phyloP scores from a whole-genome alignment of 2,113 vertebrate genomes.

The Scatophagus argus region DNA sequence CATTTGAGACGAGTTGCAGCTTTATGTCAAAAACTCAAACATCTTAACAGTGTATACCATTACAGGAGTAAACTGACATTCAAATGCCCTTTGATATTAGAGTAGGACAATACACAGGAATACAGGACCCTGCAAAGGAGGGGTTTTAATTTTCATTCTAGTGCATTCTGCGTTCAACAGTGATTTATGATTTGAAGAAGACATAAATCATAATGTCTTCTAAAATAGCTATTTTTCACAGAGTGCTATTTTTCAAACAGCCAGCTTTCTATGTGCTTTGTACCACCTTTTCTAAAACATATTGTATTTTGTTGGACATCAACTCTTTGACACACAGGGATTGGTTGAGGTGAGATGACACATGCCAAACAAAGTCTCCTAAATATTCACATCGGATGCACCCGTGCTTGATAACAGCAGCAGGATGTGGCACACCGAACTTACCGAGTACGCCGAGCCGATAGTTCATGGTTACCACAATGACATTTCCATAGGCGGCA shows the following conservation, averaged over 20 bases:
- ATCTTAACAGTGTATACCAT: slow-evolving; percentile 6
- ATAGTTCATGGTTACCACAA: slow-evolving; percentile 95
- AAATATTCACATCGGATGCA: too few relatives aligned
- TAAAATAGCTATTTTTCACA: not conserved
- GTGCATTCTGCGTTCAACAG: not conserved
- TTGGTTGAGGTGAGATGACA: slow-evolving; percentile 9
- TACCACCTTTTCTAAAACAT: not conserved
- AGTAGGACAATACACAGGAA: not conserved
- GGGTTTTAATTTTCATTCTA: not conserved
- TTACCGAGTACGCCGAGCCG: slow-evolving; percentile 94
- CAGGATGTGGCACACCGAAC: slow-evolving; percentile 43
- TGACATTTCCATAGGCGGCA: slow-evolving; percentile 92
- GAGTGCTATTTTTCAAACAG: not conserved
- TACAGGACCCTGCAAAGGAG: not conserved
- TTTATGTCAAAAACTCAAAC: slow-evolving; percentile 4
- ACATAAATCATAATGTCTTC: not conserved
- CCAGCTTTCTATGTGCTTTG: not conserved
- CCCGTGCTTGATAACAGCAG: not conserved
- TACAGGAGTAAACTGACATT: not conserved
- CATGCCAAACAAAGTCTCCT: not conserved
- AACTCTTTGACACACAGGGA: not conserved
- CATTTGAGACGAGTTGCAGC: not conserved
- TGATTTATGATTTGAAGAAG: slow-evolving; percentile 5
- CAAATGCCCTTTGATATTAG: slow-evolving; percentile 4
- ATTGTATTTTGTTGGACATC: not conserved